phyloP scores from a whole-genome alignment of 2,113 vertebrate genomes.

The Eclectus roratus region DNA sequence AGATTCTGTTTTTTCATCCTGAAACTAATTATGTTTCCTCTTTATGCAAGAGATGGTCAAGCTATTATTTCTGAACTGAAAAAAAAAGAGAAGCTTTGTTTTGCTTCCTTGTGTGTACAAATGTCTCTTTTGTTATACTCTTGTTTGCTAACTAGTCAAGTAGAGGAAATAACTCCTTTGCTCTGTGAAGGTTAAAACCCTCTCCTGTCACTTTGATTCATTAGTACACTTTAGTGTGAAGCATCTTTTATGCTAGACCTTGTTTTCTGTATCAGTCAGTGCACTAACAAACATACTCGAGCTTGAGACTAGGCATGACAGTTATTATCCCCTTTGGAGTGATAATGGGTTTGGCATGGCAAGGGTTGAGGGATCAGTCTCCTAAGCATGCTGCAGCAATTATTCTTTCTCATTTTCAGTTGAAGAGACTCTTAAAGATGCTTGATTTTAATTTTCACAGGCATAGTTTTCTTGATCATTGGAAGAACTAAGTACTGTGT shows the following conservation, averaged over 20 bases:
- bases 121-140: neutral
- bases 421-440: slow-evolving; percentile 10
- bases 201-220: slow-evolving; percentile 51
- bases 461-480: neutral
- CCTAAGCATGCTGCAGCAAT: slow-evolving; percentile 49
- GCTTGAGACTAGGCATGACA: slow-evolving; percentile 54
- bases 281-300: slow-evolving; percentile 30
- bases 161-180: neutral
- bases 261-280: slow-evolving; percentile 50
- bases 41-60: neutral
- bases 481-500: neutral
- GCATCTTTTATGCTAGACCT: slow-evolving; percentile 30
- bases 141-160: neutral
- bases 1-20: neutral
- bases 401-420: slow-evolving; percentile 18
- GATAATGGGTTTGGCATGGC: slow-evolving; percentile 61
- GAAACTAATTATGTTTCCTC: neutral
- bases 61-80: neutral
- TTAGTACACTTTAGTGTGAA: slow-evolving; percentile 47
- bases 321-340: slow-evolving; percentile 67
- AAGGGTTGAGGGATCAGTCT: slow-evolving; percentile 57
- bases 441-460: neutral
- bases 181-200: slow-evolving; percentile 30
- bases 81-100: neutral
- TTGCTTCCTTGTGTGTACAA: neutral